Conservation (phyloP, 2,113 vertebrate species). For the Brienomyrus longianalis region DNA sequence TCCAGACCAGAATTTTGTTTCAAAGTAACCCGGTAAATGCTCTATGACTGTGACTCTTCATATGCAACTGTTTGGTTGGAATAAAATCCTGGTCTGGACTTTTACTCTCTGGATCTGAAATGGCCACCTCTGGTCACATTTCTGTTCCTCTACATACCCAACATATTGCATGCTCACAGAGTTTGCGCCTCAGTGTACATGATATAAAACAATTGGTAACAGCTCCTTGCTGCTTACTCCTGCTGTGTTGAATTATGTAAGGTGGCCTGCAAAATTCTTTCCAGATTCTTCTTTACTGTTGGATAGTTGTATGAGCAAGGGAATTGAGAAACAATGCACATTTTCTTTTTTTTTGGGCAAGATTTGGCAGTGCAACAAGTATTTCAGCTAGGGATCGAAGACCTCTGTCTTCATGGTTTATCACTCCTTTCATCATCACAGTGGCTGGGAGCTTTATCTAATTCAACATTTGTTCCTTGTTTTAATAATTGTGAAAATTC, state of each 20-base stretch:
- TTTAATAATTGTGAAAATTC: not conserved
- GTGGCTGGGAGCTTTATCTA: not conserved
- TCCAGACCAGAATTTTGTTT: not conserved
- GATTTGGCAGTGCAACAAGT: slow-evolving; percentile 33
- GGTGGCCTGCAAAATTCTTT: slow-evolving; percentile 27
- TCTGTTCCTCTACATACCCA: not conserved
- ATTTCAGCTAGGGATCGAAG: slow-evolving; percentile 26
- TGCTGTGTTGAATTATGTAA: slow-evolving; percentile 37
- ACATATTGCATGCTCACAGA: not conserved
- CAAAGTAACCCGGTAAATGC: not conserved
- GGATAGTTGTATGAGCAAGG: slow-evolving; percentile 1
- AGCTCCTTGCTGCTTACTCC: slow-evolving; percentile 30
- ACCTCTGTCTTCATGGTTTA: not conserved
- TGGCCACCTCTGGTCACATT: not conserved
- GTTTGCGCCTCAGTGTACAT: not conserved
- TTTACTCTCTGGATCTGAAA: not conserved
- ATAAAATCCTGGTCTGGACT: not conserved
- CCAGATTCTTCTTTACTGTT: slow-evolving; percentile 17
- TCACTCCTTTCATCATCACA: not conserved
- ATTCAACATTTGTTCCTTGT: not conserved
- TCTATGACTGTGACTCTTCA: not conserved
- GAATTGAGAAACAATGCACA: slow-evolving; percentile 23
- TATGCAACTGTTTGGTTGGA: not conserved
- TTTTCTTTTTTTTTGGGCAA: not conserved
- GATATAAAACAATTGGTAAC: not conserved